phyloP scores from a whole-genome alignment of 2,113 vertebrate species.

The Scortum barcoo region DNA sequence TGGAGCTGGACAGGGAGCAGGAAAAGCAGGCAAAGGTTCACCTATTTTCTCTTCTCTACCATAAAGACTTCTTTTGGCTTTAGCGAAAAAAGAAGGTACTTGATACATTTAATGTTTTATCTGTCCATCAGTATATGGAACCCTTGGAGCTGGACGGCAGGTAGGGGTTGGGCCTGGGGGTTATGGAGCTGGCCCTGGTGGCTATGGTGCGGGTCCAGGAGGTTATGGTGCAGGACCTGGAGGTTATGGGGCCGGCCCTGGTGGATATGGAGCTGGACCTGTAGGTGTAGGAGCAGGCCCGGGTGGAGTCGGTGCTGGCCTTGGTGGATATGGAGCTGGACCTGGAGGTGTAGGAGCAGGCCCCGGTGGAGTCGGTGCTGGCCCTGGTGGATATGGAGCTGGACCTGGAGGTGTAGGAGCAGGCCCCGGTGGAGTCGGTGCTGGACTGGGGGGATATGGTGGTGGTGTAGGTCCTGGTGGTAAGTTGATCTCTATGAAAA shows the following conservation, averaged over 20 bases:
- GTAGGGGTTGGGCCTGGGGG: constrained; percentile 58
- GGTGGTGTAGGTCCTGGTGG: constrained; percentile 63
- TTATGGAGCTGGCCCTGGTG: constrained; percentile 51
- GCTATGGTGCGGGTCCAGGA: constrained; percentile 61
- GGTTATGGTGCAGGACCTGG: constrained; percentile 58
- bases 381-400: constrained; percentile 61
- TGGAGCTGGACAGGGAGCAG: constrained; percentile 75
- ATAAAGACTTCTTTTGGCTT: not conserved
- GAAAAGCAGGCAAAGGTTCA: constrained; percentile 81
- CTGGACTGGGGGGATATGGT: constrained; percentile 59
- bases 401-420: constrained; percentile 50
- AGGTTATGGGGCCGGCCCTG: constrained; percentile 57
- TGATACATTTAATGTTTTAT: constrained; percentile 1
- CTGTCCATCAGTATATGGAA: constrained; percentile 70
- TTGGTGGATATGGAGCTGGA: constrained; percentile 64
- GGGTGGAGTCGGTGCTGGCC: constrained; percentile 54
- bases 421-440: constrained; percentile 49
- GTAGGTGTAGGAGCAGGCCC: constrained; percentile 46
- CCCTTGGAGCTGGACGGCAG: constrained; percentile 60
- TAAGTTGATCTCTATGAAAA: constrained; percentile 33
- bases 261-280: constrained; percentile 63
- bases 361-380: no score
- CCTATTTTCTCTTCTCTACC: not conserved
- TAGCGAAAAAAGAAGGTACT: not conserved
- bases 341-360: constrained; percentile 48